phyloP scores from a whole-genome alignment of 2,888 invertebrate species.

The Cheilosia scutellata region DNA sequence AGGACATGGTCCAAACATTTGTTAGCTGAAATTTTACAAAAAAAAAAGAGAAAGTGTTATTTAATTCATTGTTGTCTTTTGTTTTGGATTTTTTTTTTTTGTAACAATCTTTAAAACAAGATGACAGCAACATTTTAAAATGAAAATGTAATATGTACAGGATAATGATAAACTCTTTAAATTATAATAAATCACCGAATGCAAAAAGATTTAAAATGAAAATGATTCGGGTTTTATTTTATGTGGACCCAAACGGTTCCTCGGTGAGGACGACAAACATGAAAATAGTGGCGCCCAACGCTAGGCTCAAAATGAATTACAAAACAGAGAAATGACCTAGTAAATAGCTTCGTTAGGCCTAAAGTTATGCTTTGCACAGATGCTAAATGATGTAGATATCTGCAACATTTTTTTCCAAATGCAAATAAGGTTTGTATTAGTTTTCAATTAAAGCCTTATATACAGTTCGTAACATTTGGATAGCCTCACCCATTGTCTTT shows the following conservation, averaged over 20 bases:
- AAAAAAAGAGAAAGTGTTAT: conserved; percentile 4
- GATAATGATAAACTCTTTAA: conserved; percentile 48
- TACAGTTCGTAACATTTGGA: no score
- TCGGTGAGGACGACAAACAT: no score
- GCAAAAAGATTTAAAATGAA: conserved; percentile 36
- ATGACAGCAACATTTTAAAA: conserved; percentile 27
- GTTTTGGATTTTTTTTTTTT: conserved; percentile 10
- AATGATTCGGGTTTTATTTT: not conserved
- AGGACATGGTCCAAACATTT: conserved; percentile 45
- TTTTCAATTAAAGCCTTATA: no score
- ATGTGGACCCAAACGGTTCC: not conserved
- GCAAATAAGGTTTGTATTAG: no score
- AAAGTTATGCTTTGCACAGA: no score
- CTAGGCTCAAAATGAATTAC: no score
- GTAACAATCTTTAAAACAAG: conserved; percentile 5
- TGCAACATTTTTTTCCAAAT: no score
- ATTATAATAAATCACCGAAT: conserved; percentile 41
- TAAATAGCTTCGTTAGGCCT: no score
- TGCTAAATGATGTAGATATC: no score
- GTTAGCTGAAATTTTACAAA: not conserved
- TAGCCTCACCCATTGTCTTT: no score
- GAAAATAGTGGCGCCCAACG: no score
- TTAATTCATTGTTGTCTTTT: conserved; percentile 30
- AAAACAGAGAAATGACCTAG: no score
- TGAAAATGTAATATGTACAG: conserved; percentile 51